Base-by-base conservation (phyloP, 2,113 vertebrate species). In the Aptenodytes forsteri region DNA sequence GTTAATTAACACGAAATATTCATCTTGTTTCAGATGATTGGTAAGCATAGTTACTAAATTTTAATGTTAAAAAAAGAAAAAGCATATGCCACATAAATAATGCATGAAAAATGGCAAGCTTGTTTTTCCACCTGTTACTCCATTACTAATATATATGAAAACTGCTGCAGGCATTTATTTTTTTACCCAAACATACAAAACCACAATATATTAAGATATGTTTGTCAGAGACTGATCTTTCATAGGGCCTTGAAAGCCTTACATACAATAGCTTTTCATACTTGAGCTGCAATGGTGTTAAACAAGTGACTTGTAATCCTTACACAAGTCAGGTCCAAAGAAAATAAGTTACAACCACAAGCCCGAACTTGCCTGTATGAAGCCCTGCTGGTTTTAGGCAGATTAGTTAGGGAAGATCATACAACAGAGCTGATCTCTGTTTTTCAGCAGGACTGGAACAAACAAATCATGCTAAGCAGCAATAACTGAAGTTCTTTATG, bases 11-110 rank as follows among this genome's bases (percentile, higher is more conserved):
- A 62, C 88, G 86, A 90, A 96, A 94, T 89, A 96, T 70, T 96
- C 30, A 96, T 77, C 50, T 92, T 94, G 56, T 54, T 90, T 96
- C 77, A 93, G 80, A 30, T 16, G 16, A 96, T 55, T 87, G 56
- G 79, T 66, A 93, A 80, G 78, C 75, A 93, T 18, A 96, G 75
- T 79, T 89, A 44, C 55, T 38, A 64, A 36, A 84, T 84, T 90
- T 84, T 91, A 87, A 91, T 65, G 62, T 58, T 71, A 67, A 91
- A 79, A 94, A 88, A 46, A 83, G 55, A n/a, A 84, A 91, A 82
- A 93, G 42, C 84, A 89, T 89, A 83, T 66, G 27, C 49, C 55
- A 25, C 64, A 81, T 96, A 83, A 97, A 97, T 97, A 93, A 96
- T 87, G 54, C 75, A 97, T 61, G 66, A 96, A 86, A 88, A 90